Evolutionary conservation across 2,888 invertebrate species (phyloP).

Genomic region (Atethmia centrago): DNA sequence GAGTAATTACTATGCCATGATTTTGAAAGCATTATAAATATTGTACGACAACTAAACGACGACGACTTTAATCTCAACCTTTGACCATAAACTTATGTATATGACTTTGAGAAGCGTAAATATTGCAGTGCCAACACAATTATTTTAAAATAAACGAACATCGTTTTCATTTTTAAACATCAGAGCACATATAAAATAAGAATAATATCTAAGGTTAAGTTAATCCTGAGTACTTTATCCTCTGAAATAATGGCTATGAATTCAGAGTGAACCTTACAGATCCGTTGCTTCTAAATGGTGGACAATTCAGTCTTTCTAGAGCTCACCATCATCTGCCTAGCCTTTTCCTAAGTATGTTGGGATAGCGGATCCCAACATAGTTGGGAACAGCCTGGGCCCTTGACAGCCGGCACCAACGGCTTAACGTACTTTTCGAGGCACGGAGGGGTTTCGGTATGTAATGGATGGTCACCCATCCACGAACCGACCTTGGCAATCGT

Average conservation of each 20-base stretch:
- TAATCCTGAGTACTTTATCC: not conserved
- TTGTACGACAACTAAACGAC: no score
- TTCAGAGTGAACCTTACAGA: not conserved
- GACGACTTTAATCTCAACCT: not conserved
- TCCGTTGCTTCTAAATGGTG: not conserved
- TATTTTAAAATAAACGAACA: not conserved
- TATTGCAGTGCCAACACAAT: not conserved
- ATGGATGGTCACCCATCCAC: no score
- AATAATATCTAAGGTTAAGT: not conserved
- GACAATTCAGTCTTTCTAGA: not conserved
- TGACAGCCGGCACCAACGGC: no score
- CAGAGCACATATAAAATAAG: not conserved
- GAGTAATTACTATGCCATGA: constrained; percentile 9
- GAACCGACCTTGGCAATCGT: no score
- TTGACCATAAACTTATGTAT: not conserved
- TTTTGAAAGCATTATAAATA: constrained; percentile 4
- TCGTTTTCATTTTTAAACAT: constrained; percentile 1
- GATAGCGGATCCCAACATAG: no score
- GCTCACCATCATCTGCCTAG: no score
- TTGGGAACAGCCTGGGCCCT: no score
- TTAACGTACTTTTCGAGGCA: no score
- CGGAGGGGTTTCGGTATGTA: no score
- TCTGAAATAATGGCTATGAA: not conserved
- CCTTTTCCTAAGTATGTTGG: no score
- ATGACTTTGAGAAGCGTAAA: not conserved